Evolutionary conservation across 2,888 invertebrate species (phyloP).

Genomic region (Heliconius hortense): DNA sequence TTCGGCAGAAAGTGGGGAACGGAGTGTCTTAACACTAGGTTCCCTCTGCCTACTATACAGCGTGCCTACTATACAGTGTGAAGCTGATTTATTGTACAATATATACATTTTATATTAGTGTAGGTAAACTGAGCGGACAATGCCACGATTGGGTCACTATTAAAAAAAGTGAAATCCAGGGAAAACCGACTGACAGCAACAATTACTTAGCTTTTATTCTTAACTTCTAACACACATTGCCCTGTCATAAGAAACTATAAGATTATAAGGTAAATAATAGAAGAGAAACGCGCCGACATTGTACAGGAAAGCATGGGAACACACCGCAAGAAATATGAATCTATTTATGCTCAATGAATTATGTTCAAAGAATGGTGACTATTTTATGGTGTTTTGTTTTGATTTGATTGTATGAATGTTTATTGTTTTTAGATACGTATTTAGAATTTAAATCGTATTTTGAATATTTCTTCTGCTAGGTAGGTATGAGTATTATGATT

Average conservation of each 20-base stretch:
- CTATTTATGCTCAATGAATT: constrained; percentile 21
- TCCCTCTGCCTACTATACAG: no score
- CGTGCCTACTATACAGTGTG: no score
- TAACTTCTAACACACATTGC: constrained; percentile 14
- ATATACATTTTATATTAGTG: no score
- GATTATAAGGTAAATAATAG: constrained; percentile 35
- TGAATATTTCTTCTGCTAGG: no score
- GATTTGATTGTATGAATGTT: neutral
- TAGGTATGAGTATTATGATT: no score
- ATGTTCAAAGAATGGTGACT: constrained; percentile 19
- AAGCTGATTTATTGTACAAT: no score
- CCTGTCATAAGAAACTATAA: constrained; percentile 37
- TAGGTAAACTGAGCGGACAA: no score
- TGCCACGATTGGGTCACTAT: no score
- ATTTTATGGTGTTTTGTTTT: constrained; percentile 5
- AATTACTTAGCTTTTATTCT: neutral
- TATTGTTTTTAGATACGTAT: neutral
- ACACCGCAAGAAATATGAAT: constrained; percentile 34
- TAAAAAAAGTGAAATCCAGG: neutral
- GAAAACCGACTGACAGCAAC: neutral
- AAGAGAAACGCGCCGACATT: constrained; percentile 42
- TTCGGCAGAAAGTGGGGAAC: no score
- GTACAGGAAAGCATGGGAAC: constrained; percentile 44
- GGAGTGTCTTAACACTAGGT: no score
- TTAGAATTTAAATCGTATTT: neutral